Base-by-base conservation (phyloP, 2,797 vertebrate species). In the Chiloscyllium punctatum region DNA sequence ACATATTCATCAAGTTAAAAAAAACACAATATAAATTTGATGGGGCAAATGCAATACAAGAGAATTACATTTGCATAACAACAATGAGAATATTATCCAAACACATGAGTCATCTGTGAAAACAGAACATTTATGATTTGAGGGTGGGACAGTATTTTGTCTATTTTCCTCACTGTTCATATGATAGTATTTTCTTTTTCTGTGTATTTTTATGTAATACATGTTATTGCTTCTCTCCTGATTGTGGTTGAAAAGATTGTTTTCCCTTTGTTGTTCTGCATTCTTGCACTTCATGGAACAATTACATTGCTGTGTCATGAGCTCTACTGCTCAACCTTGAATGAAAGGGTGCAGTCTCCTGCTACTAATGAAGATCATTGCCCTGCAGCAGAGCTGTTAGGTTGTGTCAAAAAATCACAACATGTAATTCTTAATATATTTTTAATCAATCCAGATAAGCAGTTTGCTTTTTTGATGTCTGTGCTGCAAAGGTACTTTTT, bases 261-360 rank as follows among this genome's bases (percentile, higher is more conserved):
- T 91, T 33, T 37, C 16, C 57, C 57, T 66, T 62, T 37, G 57
- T 92, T 68, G 21, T 92, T 42, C 37, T 92, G 90, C 62, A 92
- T 92, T 92, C n/a, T 92, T 92, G 90, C 90, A 69, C 90, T 92
- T 92, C 90, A 27, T 37, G n/a, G 62, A 92, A 92, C 62, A 92
- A 68, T 42, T 69, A 42, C 90, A 69, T 18, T 42, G 62, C 66
- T 92, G 90, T 69, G 90, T 42, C 90, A 92, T 69, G 66, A 69
- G 90, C 62, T 68, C 90, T 11, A 21, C 66, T 42, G 90, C 62
- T 92, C 90, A 92, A 92, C 62, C 62, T 69, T 92, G 21, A 92
- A 92, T 92, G 90, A 92, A 92, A 92, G 62, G 62, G 53, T 66
- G 88, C 88, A 91, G 88, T 92, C 90, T 92, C 69, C 90, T 92